Evolutionary conservation across 2,888 invertebrate genomes (phyloP).

Genomic region (Synergus itoensis): DNA sequence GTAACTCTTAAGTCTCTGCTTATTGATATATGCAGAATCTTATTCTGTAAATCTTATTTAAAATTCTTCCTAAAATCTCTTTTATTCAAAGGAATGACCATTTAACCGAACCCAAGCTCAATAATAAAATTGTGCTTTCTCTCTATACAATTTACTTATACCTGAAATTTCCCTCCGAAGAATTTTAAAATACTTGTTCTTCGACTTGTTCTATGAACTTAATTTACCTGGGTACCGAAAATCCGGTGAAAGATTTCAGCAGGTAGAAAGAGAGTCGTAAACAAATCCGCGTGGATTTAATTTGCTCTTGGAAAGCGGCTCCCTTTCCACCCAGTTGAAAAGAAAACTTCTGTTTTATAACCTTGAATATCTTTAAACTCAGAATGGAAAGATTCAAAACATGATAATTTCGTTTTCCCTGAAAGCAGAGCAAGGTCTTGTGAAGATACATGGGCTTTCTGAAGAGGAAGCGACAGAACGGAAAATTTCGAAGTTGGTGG

Average conservation of each 20-base stretch:
- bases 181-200: background rate
- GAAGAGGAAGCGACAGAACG: background rate
- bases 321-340: background rate
- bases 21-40: no score
- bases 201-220: background rate
- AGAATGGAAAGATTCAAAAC: background rate
- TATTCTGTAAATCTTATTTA: no score
- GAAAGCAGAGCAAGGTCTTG: background rate
- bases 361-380: background rate
- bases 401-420: conserved; percentile 8
- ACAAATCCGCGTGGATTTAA: background rate
- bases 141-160: background rate
- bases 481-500: background rate
- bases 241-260: background rate
- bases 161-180: background rate
- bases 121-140: no score
- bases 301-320: background rate
- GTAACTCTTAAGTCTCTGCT: no score
- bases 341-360: background rate
- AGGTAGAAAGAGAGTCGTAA: background rate
- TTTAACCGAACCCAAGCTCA: no score
- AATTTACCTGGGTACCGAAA: background rate
- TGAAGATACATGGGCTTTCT: background rate
- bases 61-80: no score
- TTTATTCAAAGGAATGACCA: no score